Base-by-base conservation (phyloP, 1,140 invertebrate genomes). In the Drosophila santomea region DNA sequence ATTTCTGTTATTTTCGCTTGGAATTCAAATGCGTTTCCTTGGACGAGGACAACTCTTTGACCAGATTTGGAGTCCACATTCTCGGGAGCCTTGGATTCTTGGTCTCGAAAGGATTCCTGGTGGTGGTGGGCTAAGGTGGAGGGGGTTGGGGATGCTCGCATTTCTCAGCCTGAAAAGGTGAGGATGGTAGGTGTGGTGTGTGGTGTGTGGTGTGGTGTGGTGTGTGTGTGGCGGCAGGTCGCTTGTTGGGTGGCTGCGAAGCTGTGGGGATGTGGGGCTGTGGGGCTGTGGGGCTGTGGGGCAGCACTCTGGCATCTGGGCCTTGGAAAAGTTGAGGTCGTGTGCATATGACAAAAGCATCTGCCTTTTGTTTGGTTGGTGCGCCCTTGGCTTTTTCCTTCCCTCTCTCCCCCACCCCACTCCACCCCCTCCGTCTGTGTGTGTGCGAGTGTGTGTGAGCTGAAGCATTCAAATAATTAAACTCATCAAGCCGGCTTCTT, bases 381-480 rank as follows among this genome's bases (percentile, higher is more conserved):
- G 60, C 71, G 79, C 69, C 75, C 83, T 82, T 85, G 74, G 78
- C 74, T 66, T 71, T 57, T 39, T 39, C 36, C 36, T 38, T 4
- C 36, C 12, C 67, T 43, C 35, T 14, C 14, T 23, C 51, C 14
- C 51, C 41, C 4, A 3, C 25, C 35, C 15, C 4, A 17, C 17
- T 17, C 6, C 15, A 15, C 36, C 23, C 1, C 11, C 10, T 14
- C 38, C 35, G 60, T 41, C 8, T 32, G 32, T 32, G 7, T 32
- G 32, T 32, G 32, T 72, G 39, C 59, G 45, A 68, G 67, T 64
- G 35, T 83, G 77, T 64, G 74, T 55, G 57, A 78, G 75, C 79
- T 88, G 47, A 86, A 76, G 83, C 83, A 86, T 86, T 86, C 83
- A 88, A 86, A 86, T 88, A 86, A 86, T 86, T 86, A 86, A 86